Base-by-base conservation (phyloP, 2,113 vertebrate species). In the Copsychus sechellarum region DNA sequence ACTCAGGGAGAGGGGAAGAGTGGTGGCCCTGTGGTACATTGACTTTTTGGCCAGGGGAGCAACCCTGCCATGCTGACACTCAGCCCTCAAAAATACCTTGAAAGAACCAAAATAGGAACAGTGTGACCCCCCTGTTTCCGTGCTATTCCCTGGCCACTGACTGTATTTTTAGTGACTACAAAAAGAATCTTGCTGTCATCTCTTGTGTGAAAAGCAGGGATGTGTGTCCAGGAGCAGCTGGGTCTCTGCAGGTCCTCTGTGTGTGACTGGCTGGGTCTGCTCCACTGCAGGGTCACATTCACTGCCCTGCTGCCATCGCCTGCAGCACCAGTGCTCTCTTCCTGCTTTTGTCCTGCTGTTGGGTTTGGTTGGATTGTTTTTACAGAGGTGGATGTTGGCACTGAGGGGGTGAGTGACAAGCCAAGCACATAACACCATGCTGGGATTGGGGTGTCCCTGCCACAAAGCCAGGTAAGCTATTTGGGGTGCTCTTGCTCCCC, bases 1-100 rank as follows among this genome's bases (percentile, higher is more conserved):
- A 1, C 0, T 0, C 21, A 2, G 36, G 22, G 54, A 38, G 54
- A 25, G 10, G 2, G 21, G 34, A n/a, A 56, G 14, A 25, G 14
- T 1, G 11, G 33, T n/a, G 36, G 23, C 20, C 13, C 42, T 9
- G 53, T 28, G 16, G 14, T 17, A 9, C 12, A 34, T 2, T 18
- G 17, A 21, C 7, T 14, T 60, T 42, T 29, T 50, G 57, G 56
- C 25, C 53, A 48, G 22, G 26, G 62, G 42, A 42, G 38, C 36
- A 65, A 24, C 14, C 0, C 2, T 29, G 47, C 29, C 4, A 2
- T 15, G 19, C 23, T 25, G 58, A 8, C 22, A 11, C 31, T 64
- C 23, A 40, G 4, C 9, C 40, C 14, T 48, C 16, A 36, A 12
- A 73, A 65, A 9, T 34, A 28, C 6, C 14, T 53, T 4, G 7